Evolutionary conservation across 2,113 vertebrate species (phyloP).

Genomic region (Shinisaurus crocodilurus): DNA sequence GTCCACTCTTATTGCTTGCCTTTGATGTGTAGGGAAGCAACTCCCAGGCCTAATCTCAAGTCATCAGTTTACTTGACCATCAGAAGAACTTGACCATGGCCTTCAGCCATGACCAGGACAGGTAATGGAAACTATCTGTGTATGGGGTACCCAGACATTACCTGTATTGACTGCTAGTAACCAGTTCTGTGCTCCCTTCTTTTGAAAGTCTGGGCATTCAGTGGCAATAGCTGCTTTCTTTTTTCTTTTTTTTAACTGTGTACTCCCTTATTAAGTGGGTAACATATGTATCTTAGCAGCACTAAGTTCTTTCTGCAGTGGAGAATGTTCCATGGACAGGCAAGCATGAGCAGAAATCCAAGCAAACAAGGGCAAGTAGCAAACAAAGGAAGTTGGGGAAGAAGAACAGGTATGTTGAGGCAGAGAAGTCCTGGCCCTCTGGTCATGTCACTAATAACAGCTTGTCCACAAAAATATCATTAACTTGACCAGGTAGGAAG

Average conservation of each 20-base stretch:
- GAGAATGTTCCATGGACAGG: neutral
- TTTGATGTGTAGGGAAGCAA: neutral
- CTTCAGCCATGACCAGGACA: neutral
- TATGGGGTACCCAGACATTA: neutral
- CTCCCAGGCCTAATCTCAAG: neutral
- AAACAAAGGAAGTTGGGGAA: neutral
- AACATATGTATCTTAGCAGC: neutral
- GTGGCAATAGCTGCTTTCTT: neutral
- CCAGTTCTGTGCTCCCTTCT: neutral
- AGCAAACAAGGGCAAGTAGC: too few species aligned
- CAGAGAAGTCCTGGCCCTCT: neutral
- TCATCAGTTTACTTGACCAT: neutral
- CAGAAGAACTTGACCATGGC: neutral
- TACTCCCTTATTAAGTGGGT: neutral
- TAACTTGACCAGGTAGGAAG: neutral
- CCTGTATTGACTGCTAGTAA: neutral
- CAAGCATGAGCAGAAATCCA: too few species aligned
- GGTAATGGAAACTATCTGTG: neutral
- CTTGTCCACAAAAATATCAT: neutral
- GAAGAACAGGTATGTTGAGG: neutral
- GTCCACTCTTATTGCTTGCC: neutral
- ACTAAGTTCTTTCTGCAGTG: neutral
- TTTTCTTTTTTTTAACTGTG: neutral
- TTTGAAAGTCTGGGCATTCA: neutral
- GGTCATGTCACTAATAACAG: neutral